These are phyloP conservation scores for Polyodon spathula DNA, from an alignment of 2,113 vertebrate species.

Conservation along the genomic window DNA sequence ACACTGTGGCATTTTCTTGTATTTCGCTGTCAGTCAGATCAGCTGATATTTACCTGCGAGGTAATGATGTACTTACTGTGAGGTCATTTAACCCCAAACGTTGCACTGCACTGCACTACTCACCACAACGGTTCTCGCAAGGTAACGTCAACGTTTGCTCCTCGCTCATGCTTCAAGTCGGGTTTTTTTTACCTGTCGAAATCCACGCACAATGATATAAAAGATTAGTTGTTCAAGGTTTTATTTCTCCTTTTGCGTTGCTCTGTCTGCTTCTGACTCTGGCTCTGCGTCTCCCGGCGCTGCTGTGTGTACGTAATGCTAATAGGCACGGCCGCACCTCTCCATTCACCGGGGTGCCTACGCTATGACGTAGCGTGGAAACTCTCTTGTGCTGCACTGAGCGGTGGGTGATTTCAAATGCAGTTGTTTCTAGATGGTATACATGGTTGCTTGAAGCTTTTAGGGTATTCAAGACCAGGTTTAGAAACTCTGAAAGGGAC, in stretches of 20 bases:
- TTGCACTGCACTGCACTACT: conserved; percentile 57
- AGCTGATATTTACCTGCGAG: conserved; percentile 43
- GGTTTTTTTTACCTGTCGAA: conserved; percentile 9
- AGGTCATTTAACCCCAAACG: conserved; percentile 48
- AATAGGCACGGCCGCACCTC: conserved; percentile 38
- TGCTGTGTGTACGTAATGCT: conserved; percentile 40
- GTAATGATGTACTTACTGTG: conserved; percentile 53
- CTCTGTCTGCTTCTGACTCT: conserved; percentile 28
- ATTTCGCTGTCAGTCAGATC: conserved; percentile 13
- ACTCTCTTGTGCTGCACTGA: conserved; percentile 38
- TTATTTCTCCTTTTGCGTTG: conserved; percentile 28
- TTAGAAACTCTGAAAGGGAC: background rate
- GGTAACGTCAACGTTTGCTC: conserved; percentile 37
- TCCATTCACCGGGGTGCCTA: conserved; percentile 40
- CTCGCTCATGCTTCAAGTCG: conserved; percentile 39
- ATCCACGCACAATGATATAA: conserved; percentile 7
- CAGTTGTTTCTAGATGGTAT: background rate
- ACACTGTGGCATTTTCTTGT: conserved; percentile 2
- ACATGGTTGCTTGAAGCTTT: background rate
- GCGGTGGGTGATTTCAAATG: background rate
- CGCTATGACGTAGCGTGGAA: conserved; percentile 61
- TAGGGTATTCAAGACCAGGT: background rate
- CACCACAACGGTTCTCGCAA: conserved; percentile 46
- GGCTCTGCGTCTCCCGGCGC: conserved; percentile 34
- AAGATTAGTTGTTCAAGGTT: background rate